Conservation (phyloP, 2,113 vertebrate genomes). For the Phainopepla nitens region DNA sequence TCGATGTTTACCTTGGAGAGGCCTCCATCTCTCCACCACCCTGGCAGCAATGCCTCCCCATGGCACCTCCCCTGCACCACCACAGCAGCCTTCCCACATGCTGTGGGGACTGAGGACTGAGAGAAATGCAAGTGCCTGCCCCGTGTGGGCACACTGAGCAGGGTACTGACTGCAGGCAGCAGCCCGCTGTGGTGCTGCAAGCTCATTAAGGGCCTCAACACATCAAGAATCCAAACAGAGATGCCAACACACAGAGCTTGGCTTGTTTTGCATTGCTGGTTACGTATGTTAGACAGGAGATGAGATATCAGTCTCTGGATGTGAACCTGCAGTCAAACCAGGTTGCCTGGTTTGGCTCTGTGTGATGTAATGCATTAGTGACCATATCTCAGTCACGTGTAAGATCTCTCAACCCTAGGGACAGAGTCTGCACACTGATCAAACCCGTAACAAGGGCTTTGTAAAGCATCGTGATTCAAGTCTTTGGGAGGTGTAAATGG, state of each 20-base stretch:
- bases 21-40: background rate
- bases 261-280: background rate
- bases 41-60: accelerated
- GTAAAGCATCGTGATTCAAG: background rate
- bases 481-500: background rate
- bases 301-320: background rate
- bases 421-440: background rate
- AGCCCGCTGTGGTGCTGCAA: background rate
- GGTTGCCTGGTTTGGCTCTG: background rate
- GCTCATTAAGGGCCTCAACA: background rate
- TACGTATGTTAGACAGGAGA: background rate
- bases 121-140: background rate
- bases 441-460: background rate
- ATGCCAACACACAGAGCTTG: background rate
- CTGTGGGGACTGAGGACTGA: background rate
- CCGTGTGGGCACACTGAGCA: accelerated
- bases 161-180: background rate
- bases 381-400: background rate
- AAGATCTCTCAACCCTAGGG: background rate
- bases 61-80: background rate
- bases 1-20: background rate
- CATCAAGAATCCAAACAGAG: background rate
- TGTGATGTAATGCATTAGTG: background rate
- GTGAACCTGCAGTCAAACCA: background rate
- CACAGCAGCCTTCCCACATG: background rate